Evolutionary conservation across 2,888 invertebrate genomes (phyloP), one percentile per base, ranked within the genome.

Genomic region (Craniophora ligustri): DNA sequence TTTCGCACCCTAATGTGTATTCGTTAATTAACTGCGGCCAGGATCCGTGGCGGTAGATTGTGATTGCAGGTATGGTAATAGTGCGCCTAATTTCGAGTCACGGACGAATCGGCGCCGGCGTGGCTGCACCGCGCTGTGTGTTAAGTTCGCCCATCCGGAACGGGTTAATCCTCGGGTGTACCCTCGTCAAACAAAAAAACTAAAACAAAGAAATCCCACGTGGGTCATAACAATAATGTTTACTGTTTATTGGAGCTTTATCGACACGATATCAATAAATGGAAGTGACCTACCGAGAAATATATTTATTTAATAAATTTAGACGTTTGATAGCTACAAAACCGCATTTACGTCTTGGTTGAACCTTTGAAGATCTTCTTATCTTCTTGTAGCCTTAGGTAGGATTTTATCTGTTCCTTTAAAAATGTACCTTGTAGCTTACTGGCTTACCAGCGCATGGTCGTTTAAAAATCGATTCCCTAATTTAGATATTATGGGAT

Each of bases 1-100:
- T 78, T 84, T 86, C 76, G 84, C 85, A 85, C 87, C 87, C 88
- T 80, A 86, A 83, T 78, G 72, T 82, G 78, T 82, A 83, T 75
- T 77, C 84, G 80, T 86, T 87, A 87, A 89, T 89, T 88, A 87
- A 87, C 79, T 63, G 54, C 39, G 42, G 46, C 56, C 49, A 36
- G 67, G 68, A 64, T 68, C 64, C 68, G 68, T 68, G 69, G 62
- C 69, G 78, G 85, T 81, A 80, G 87, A 86, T 88, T 77, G 80
- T 81, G 84, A 89, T 88, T 87, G 76, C 61, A 60, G 51, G 45
- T 59, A 65, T 72, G 67, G 67, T 63, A 61, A 63, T 65, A 67
- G 48, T 59, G 38, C 56, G 50, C 67, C 68, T 65, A 71, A 72
- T 72, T 71, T 82, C 83, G 85, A 86, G 83, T 88, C 87, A 88